Evolutionary conservation across 2,113 vertebrate genomes (phyloP).

Genomic region (Apodemus sylvaticus): DNA sequence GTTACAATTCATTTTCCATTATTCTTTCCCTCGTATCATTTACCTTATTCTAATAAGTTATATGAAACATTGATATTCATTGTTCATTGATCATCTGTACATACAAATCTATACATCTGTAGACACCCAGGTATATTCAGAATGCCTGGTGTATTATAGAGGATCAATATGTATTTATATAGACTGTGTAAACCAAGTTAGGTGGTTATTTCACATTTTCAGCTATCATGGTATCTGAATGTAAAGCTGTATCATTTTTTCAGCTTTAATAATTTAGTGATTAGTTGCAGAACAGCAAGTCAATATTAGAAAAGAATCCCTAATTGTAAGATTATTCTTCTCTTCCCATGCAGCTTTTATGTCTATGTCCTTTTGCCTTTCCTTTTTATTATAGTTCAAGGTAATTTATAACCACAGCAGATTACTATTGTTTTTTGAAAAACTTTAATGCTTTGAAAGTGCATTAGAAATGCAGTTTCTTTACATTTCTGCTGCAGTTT

Average conservation of each 20-base stretch:
- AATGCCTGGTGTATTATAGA: not conserved
- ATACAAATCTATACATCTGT: constrained; percentile 7
- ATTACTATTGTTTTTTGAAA: not conserved
- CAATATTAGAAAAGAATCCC: constrained; percentile 37
- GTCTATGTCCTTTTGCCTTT: not conserved
- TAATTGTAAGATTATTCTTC: constrained; percentile 33
- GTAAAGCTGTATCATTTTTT: constrained; percentile 10
- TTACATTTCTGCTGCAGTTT: not conserved
- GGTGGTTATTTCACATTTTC: not conserved
- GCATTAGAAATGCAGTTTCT: too few species aligned
- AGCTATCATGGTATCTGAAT: not conserved
- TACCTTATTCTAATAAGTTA: not conserved
- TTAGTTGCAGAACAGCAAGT: not conserved
- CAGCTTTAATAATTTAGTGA: constrained; percentile 6
- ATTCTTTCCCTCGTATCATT: not conserved
- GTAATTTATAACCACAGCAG: not conserved
- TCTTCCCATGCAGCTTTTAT: constrained; percentile 5
- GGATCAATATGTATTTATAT: not conserved
- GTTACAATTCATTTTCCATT: not conserved
- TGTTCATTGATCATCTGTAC: not conserved
- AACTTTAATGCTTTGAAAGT: too few species aligned
- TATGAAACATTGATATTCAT: not conserved
- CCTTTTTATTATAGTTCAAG: not conserved
- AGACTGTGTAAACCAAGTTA: not conserved
- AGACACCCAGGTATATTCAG: not conserved